Percentiles rank a stretch among this genome's conserved stretches.
Conservation (phyloP, 2,888 invertebrate genomes). For the Cephus nigrinus region DNA sequence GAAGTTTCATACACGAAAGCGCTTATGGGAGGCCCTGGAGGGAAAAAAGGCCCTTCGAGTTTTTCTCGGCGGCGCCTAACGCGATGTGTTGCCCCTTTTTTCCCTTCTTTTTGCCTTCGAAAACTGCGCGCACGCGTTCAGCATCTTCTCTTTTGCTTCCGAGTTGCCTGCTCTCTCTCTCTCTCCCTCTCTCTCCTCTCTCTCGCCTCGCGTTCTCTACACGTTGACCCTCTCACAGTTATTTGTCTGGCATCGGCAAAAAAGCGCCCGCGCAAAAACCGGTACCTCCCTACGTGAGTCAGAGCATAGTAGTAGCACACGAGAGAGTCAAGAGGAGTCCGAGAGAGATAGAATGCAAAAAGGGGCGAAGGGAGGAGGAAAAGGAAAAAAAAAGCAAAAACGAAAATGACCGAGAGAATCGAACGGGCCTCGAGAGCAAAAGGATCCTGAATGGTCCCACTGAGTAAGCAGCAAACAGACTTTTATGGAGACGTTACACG, state of each 20-base stretch:
- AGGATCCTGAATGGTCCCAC: not conserved
- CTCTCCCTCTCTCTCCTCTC: slow-evolving; percentile 8
- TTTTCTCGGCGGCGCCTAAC: slow-evolving; percentile 1
- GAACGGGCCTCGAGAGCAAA: slow-evolving; percentile 23
- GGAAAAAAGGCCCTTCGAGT: not conserved
- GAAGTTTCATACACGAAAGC: not conserved
- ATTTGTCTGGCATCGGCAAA: slow-evolving; percentile 8
- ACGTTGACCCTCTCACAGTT: slow-evolving; percentile 3
- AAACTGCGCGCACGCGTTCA: slow-evolving; percentile 7
- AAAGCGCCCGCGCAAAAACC: slow-evolving; percentile 19
- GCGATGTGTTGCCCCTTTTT: slow-evolving; percentile 8
- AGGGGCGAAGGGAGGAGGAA: slow-evolving; percentile 1
- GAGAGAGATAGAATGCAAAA: slow-evolving; percentile 18
- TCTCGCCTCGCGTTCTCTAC: slow-evolving; percentile 14
- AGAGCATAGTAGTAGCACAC: slow-evolving; percentile 8
- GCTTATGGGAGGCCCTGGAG: not conserved
- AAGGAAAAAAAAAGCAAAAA: slow-evolving; percentile 1
- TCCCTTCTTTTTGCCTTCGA: slow-evolving; percentile 2
- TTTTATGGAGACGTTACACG: slow-evolving; percentile 53
- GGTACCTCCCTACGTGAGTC: slow-evolving; percentile 27
- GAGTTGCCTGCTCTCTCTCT: not conserved
- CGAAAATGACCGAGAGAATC: slow-evolving; percentile 23
- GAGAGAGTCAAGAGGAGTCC: slow-evolving; percentile 11
- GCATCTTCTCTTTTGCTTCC: slow-evolving; percentile 6
- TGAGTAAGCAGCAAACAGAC: slow-evolving; percentile 22